A percentile compares a stretch with the other conserved stretches of the same genome.
Conservation (phyloP, 1,140 invertebrate genomes). For the Eubasilissa regina region DNA sequence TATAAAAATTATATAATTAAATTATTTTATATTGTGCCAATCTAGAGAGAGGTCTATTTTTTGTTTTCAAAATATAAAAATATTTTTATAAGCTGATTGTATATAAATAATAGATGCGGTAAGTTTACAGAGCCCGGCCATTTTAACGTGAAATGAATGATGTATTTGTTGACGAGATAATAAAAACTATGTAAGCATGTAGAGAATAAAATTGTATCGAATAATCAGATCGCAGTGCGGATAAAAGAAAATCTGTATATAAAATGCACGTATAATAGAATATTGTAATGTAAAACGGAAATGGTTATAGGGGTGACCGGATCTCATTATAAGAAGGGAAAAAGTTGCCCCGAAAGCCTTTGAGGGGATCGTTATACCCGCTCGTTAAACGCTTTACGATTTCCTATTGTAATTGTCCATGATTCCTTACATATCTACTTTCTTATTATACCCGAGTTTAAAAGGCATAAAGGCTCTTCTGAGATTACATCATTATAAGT, state of each 20-base stretch:
- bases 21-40: no score
- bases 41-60: no score
- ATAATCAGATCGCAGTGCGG: constrained; percentile 26
- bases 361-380: constrained; percentile 24
- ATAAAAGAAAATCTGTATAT: constrained; percentile 30
- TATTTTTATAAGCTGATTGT: no score
- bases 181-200: no score
- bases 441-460: background rate
- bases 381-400: constrained; percentile 47
- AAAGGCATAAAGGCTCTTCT: background rate
- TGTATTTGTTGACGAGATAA: no score
- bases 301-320: constrained; percentile 36
- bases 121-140: no score
- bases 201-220: background rate
- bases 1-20: no score
- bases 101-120: no score
- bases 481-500: no score
- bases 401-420: constrained; percentile 46
- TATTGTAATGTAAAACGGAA: constrained; percentile 40
- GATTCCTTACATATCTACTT: constrained; percentile 28
- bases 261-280: constrained; percentile 26
- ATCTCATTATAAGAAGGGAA: constrained; percentile 44
- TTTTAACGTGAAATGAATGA: no score
- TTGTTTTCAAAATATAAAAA: no score
- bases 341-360: constrained; percentile 15